Evolutionary conservation across 2,113 vertebrate genomes (phyloP).

Genomic region (Brienomyrus longianalis): DNA sequence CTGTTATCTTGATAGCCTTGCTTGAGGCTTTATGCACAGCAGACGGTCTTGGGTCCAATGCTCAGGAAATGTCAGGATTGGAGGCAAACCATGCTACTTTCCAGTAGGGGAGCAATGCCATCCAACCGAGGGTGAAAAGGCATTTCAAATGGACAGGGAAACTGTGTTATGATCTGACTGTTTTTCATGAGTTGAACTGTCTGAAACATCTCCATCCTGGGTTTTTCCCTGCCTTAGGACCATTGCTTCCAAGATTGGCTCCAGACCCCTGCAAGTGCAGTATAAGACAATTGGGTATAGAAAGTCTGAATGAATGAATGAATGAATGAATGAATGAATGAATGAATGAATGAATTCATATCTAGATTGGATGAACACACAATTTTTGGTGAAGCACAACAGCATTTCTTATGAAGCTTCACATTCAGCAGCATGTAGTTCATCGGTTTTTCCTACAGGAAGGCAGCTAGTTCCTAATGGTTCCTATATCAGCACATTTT

Average conservation of each 20-base stretch:
- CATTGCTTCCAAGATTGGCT: not conserved
- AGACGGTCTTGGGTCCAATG: not conserved
- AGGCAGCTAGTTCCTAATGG: not conserved
- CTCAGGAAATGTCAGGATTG: not conserved
- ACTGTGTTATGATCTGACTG: not conserved
- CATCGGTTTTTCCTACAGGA: not conserved
- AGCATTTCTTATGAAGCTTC: not conserved
- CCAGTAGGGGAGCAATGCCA: not conserved
- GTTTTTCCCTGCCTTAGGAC: not conserved
- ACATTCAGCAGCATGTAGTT: not conserved
- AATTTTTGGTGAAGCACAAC: not conserved
- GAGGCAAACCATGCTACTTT: not conserved
- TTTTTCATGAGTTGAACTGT: not conserved
- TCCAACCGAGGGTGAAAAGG: not conserved
- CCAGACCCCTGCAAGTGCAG: not conserved
- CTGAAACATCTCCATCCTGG: not conserved
- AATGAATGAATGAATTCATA: not conserved
- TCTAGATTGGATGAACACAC: not conserved
- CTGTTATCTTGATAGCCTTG: not conserved
- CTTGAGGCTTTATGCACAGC: not conserved
- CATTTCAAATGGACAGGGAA: not conserved
- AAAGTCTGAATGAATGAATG: too few relatives aligned
- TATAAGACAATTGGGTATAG: not conserved
- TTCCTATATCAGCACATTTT: not conserved
- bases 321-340: not conserved